Evolutionary conservation across 2,797 vertebrate genomes (phyloP), one percentile per base, ranked within the genome.

Genomic region (Tarsius wallacei): DNA sequence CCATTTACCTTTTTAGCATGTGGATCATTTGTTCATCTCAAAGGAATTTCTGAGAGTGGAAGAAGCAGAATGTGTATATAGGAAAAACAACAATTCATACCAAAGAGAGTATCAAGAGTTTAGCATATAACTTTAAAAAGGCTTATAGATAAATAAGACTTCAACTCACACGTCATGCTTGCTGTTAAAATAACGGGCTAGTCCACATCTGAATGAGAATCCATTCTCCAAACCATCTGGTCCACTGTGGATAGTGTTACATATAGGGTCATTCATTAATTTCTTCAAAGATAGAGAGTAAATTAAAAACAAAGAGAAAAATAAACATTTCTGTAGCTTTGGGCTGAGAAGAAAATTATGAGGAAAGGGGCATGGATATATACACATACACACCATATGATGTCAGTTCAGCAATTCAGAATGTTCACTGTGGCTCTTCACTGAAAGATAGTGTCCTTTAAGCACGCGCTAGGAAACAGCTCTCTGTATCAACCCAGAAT

Each of bases 51-150:
- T 78, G 84, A 85, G 22, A 80, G 55, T 53, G 81, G 77, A 64
- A 85, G 93, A 85, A 68, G 13, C 61, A 92, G 82, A 96, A 93
- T 88, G 87, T 64, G 28, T 49, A 19, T 59, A 11, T n/a, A 91
- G 68, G 89, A 89, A 61, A 81, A 87, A 95, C 59, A 74, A 61
- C 61, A 78, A 19, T 92, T 87, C 83, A 71, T 73, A 90, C 57
- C 91, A 92, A 77, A 77, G 91, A 93, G 96, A 96, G 51, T 88
- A 42, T 63, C 24, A 90, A 74, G 70, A 96, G 95, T 93, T 96
- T 84, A 97, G 36, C 28, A 93, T 93, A 19, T 8, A 92, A 64
- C 71, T 78, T 81, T 83, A 70, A 4, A 28, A 83, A 87, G 78
- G 70, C 55, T 87, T 86, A 4, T 15, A 68, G 36, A 87, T 70